These are phyloP conservation scores for Athalia rosae DNA, from an alignment of 2,888 invertebrate genomes.

Conservation along the genomic window DNA sequence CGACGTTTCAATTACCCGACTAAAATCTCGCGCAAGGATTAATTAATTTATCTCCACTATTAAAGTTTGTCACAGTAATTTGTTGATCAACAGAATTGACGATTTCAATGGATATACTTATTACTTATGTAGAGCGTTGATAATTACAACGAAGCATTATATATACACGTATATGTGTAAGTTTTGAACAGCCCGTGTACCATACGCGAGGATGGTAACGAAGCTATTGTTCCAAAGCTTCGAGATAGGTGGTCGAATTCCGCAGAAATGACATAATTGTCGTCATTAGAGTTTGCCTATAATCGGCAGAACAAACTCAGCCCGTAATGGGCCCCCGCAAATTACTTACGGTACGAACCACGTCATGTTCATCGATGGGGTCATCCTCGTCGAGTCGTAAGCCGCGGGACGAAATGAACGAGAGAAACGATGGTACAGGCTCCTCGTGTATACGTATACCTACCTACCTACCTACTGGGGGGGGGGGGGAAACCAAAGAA, in stretches of 20 bases:
- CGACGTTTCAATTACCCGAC: too few species aligned
- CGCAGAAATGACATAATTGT: constrained; percentile 69
- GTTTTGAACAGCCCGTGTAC: background rate
- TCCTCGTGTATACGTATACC: too few species aligned
- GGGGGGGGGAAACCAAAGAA: background rate
- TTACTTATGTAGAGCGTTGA: too few species aligned
- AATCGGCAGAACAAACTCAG: constrained; percentile 64
- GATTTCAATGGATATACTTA: too few species aligned
- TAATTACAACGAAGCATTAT: too few species aligned
- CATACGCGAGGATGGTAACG: constrained; percentile 50
- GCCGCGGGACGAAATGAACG: constrained; percentile 22
- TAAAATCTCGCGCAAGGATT: too few species aligned
- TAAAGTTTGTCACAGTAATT: too few species aligned
- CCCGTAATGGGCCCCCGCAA: constrained; percentile 63
- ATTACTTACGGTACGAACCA: constrained; percentile 62
- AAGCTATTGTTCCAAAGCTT: constrained; percentile 60
- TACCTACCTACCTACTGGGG: too few species aligned
- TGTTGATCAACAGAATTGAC: too few species aligned
- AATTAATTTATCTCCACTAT: too few species aligned
- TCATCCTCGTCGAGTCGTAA: constrained; percentile 43
- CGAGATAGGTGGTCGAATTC: constrained; percentile 66
- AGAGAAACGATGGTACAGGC: background rate
- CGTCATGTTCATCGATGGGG: constrained; percentile 36
- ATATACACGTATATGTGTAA: too few species aligned
- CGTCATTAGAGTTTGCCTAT: constrained; percentile 69